Conservation (phyloP, 2,888 invertebrate genomes). For the Halictus quadricinctus region DNA sequence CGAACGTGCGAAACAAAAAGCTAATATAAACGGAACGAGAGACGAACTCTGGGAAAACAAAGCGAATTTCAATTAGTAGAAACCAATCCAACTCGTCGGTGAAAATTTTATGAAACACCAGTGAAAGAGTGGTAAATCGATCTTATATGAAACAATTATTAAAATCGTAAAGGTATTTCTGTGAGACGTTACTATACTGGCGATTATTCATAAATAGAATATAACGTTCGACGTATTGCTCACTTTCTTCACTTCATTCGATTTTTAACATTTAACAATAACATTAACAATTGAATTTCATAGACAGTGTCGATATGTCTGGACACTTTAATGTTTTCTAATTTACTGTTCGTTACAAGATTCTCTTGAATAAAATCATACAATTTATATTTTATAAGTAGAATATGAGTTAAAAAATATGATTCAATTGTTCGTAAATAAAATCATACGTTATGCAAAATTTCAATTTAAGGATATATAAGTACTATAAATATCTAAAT, state of each 20-base stretch:
- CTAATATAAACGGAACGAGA: conserved; percentile 3
- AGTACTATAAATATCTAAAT: too few species aligned
- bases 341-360: neutral
- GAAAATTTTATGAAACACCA: neutral
- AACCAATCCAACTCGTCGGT: neutral
- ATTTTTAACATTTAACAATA: neutral
- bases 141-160: neutral
- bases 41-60: neutral
- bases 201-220: neutral
- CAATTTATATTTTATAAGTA: neutral
- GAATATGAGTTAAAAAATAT: neutral
- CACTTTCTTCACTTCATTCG: neutral
- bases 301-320: neutral
- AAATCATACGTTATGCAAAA: neutral
- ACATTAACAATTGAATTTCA: neutral
- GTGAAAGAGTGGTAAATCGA: neutral
- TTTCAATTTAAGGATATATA: too few species aligned
- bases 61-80: conserved; percentile 18
- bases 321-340: too few species aligned
- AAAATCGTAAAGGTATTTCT: neutral
- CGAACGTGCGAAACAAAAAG: neutral
- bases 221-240: neutral
- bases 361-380: neutral
- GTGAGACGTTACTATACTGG: neutral
- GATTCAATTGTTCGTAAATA: neutral